Base-by-base conservation (phyloP, 2,113 vertebrate species). In the Lophius piscatorius region DNA sequence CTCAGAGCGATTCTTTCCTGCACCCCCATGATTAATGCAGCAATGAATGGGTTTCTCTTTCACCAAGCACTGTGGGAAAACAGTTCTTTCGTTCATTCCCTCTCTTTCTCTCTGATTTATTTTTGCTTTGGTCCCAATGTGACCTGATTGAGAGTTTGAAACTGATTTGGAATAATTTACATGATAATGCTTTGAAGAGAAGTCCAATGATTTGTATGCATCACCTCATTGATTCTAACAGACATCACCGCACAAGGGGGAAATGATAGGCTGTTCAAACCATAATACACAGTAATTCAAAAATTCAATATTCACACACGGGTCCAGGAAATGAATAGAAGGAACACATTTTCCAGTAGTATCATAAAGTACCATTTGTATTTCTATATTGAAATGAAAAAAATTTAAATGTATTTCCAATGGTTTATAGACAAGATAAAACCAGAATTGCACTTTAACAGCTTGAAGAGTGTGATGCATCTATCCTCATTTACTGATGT, bases 1-100 rank as follows among this genome's bases (percentile, higher is more conserved):
- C 62, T 70, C 63, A 60, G 44, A 78, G 65, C 54, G 9, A 74
- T 78, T 82, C 57, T 76, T 81, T 70, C 54, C 69, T 80, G 65
- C 70, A n/a, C 73, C 75, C 74, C 82, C 71, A 66, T 88, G 84
- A 87, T 83, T 81, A 83, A 88, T 83, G 74, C 66, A 51, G 74
- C 76, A 26, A 47, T 85, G 82, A 84, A 84, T 67, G 83, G 72
- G 49, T 71, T 78, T 70, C 68, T 79, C 44, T 81, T 80, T 69
- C 55, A 76, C 51, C 62, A 21, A 51, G 76, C 60, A 44, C 77
- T 66, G 68, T 61, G 80, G 64, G 63, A 70, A 59, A 76, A 62
- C n/a, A 2, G 49, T 16, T 74, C 57, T 73, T 71, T 74, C 80
- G 42, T 1, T 20, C 39, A 52, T 62, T 29, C 70, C 26, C 45